These are phyloP conservation scores for Macrosiphum euphorbiae DNA, from an alignment of 2,888 invertebrate genomes.

Conservation along the genomic window DNA sequence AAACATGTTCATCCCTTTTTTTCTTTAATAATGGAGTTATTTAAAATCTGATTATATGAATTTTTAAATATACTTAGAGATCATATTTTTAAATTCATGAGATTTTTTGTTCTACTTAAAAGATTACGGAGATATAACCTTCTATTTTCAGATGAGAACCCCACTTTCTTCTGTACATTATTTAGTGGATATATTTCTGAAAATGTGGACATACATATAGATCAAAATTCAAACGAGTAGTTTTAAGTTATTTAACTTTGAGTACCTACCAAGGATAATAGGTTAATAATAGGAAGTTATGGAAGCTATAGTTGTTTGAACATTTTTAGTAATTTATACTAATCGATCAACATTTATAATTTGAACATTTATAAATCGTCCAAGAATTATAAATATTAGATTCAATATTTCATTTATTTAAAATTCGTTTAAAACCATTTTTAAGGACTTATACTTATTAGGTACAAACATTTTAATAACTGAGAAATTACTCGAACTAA, in stretches of 20 bases:
- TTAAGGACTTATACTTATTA: neutral
- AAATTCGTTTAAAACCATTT: neutral
- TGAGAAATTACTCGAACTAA: neutral
- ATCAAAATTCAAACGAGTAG: neutral
- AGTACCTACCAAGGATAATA: neutral
- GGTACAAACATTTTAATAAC: neutral
- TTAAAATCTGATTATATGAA: no score
- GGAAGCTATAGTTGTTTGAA: neutral
- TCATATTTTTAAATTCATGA: no score
- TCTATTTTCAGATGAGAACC: neutral
- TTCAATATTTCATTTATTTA: neutral
- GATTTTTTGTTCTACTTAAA: neutral
- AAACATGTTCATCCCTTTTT: neutral
- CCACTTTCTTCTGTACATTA: neutral
- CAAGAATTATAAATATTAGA: neutral
- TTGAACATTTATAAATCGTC: neutral
- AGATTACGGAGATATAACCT: neutral
- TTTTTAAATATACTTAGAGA: no score
- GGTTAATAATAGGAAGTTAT: neutral
- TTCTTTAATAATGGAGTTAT: no score
- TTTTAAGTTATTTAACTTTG: neutral
- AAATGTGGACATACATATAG: neutral
- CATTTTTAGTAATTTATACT: neutral
- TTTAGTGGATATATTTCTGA: neutral
- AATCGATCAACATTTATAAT: neutral